Percentiles rank a stretch among this genome's conserved stretches.
phyloP scores from a whole-genome alignment of 2,113 vertebrate genomes.

The Aspidoscelis tigris region DNA sequence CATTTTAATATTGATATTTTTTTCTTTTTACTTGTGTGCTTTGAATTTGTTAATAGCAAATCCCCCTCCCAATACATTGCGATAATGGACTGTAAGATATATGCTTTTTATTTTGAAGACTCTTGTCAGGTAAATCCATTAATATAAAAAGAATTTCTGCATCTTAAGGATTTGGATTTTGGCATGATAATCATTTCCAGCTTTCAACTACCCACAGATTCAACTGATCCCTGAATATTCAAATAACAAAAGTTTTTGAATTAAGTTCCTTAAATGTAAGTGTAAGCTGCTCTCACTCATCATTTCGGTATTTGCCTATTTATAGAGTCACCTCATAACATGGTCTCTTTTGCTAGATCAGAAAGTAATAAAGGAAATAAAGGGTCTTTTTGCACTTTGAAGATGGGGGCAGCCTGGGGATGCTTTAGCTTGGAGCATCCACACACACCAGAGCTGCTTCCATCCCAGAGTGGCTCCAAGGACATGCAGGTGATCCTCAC shows the following conservation, averaged over 20 bases:
- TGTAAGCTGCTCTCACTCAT: neutral
- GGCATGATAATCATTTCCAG: conserved; percentile 25
- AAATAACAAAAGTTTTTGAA: neutral
- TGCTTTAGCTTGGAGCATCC: too few relatives aligned
- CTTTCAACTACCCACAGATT: neutral
- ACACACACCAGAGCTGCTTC: too few relatives aligned
- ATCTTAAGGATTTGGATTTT: conserved; percentile 42
- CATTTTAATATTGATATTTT: conserved; percentile 47
- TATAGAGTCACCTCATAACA: neutral
- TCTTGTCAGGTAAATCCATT: conserved; percentile 44
- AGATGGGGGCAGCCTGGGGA: too few relatives aligned
- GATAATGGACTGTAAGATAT: conserved; percentile 58
- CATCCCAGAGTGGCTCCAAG: too few relatives aligned
- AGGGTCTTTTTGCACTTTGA: too few relatives aligned
- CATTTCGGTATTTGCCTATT: neutral
- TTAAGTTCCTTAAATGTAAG: neutral
- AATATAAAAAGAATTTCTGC: conserved; percentile 54
- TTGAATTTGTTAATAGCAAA: conserved; percentile 54
- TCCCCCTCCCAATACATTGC: conserved; percentile 16
- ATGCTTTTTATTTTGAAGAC: conserved; percentile 65
- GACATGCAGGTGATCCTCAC: too few relatives aligned
- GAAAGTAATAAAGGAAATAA: too few relatives aligned
- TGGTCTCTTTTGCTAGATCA: too few relatives aligned
- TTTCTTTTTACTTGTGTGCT: conserved; percentile 49
- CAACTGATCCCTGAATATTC: conserved; percentile 13